Evolutionary conservation across 2,888 invertebrate genomes (phyloP).

Genomic region (Drosophila meridionalis): DNA sequence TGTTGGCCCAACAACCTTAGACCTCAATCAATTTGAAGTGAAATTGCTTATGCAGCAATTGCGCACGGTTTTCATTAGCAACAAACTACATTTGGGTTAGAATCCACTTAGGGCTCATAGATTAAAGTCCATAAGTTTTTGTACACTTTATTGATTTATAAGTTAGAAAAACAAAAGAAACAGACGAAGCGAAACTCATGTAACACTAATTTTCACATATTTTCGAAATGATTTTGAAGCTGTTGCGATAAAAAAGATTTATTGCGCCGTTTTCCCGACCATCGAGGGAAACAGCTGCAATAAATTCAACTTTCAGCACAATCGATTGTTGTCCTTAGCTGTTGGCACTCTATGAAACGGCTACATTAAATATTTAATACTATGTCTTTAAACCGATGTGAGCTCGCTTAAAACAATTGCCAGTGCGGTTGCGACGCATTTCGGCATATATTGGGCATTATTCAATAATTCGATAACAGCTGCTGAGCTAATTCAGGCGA

Average conservation of each 20-base stretch:
- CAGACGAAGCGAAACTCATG: neutral
- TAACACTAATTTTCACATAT: slow-evolving; percentile 7
- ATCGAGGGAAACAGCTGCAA: neutral
- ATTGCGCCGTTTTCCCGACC: slow-evolving; percentile 1
- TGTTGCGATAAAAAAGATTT: slow-evolving; percentile 5
- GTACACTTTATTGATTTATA: neutral
- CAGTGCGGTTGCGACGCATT: neutral
- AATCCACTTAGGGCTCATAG: neutral
- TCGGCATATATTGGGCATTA: neutral
- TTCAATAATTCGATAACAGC: slow-evolving; percentile 5
- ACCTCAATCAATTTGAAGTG: neutral
- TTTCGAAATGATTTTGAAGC: neutral
- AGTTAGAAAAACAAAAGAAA: neutral
- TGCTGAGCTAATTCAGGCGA: neutral
- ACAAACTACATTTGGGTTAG: neutral
- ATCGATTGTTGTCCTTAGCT: slow-evolving; percentile 1
- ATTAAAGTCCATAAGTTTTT: neutral
- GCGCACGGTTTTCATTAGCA: neutral
- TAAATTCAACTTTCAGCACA: slow-evolving; percentile 2
- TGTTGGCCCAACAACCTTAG: slow-evolving; percentile 9
- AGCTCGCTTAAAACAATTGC: neutral
- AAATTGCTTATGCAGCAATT: slow-evolving; percentile 1
- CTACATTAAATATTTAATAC: neutral
- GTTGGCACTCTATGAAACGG: neutral
- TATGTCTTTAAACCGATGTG: neutral